Evolutionary conservation across 2,113 vertebrate genomes (phyloP).

Genomic region (Myiopsitta monachus): DNA sequence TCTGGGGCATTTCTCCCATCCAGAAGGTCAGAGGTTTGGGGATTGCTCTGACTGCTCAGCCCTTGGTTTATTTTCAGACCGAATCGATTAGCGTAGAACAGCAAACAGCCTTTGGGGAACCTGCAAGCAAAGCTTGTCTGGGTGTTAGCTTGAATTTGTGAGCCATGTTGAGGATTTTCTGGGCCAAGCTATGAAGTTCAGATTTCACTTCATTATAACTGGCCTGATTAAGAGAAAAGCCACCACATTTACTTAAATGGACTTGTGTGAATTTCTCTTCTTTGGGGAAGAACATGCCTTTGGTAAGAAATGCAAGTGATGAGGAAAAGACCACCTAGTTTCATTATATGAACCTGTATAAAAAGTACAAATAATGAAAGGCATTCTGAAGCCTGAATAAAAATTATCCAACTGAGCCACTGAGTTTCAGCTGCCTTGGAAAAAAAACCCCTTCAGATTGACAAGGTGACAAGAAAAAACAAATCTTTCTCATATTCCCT

Average conservation of each 20-base stretch:
- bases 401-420: neutral
- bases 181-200: conserved; percentile 24
- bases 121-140: neutral
- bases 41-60: conserved; percentile 70
- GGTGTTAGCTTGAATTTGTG: neutral
- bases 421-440: neutral
- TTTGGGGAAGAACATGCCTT: neutral
- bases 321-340: neutral
- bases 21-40: conserved; percentile 71
- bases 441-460: neutral
- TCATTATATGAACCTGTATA: neutral
- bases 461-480: conserved; percentile 33
- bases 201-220: neutral
- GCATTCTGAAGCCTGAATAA: neutral
- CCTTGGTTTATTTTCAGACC: conserved; percentile 77
- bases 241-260: neutral
- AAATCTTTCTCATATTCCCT: neutral
- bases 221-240: neutral
- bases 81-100: conserved; percentile 53
- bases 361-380: neutral
- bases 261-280: neutral
- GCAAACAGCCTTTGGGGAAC: conserved; percentile 55
- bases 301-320: neutral
- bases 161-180: conserved; percentile 28
- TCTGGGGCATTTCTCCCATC: neutral